Base-by-base conservation (phyloP, 2,888 invertebrate genomes). In the Flabesymbios commensalis region DNA sequence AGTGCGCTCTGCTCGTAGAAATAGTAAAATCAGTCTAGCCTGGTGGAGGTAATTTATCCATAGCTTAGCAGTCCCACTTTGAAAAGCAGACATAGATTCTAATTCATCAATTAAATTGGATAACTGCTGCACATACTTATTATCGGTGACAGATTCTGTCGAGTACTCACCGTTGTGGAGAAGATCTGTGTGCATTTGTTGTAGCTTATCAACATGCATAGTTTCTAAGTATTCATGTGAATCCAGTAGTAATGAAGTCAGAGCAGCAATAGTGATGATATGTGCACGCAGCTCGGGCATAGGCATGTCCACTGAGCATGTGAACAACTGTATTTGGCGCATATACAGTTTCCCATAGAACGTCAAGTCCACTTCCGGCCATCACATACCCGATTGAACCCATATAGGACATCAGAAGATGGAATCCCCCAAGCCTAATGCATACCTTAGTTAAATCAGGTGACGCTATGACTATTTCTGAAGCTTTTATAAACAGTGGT, bases 251-350 rank as follows among this genome's bases (percentile, higher is more conserved):
- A 45, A 7, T 19, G 7, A 45, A 45, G 7, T n/a, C 7, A 45
- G 14, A 45, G 45, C 24, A 19, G 24, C 14, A 19, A n/a, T 7
- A 7, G 45, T 45, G 7, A 45, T 14, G 24, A 45, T n/a, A 22
- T 45, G 45, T n/a, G 10, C 45, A n/a, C 45, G 14, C 10, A 45
- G 45, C 45, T n/a, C 45, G 45, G 10, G 45, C 10, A 22, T n/a
- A 45, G 17, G 45, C 45, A 45, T 45, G 45, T n/a, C 45, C 45
- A 45, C n/a, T 45, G 7, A 45, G 7, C 45, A 45, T 45, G 45
- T 45, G 45, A 10, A 22, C 14, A n/a, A 45, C 45, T n/a, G 45
- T 19, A 10, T 7, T 24, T n/a, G 10, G 10, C 7, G 45, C 45
- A 45, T 45, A 45, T 24, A 45, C 24, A 10, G 7, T 22, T n/a